Percentiles rank a stretch among this genome's conserved stretches.
Evolutionary conservation across 2,888 invertebrate species (phyloP).

Genomic region (Agonopterix subpropinquella): DNA sequence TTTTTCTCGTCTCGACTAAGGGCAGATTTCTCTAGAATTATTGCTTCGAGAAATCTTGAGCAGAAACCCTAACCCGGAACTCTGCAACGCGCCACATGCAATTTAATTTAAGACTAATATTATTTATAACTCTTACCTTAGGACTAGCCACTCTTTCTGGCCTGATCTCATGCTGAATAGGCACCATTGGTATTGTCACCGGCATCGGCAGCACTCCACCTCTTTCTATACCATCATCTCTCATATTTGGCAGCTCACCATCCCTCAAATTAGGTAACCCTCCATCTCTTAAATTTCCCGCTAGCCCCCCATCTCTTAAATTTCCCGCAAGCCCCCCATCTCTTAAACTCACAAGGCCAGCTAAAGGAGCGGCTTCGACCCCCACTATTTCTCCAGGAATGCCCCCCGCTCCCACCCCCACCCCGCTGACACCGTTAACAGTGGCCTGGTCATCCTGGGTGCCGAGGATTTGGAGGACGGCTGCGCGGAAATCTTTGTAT

Average conservation of each 20-base stretch:
- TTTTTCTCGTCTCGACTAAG: too few relatives aligned
- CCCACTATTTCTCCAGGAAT: constrained; percentile 80
- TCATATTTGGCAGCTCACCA: neutral
- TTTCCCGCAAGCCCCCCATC: constrained; percentile 9
- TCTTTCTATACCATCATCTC: constrained; percentile 10
- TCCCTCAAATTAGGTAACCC: neutral
- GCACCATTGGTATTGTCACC: constrained; percentile 13
- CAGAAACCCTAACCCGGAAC: too few relatives aligned
- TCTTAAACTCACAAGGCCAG: constrained; percentile 10
- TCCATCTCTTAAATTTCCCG: neutral
- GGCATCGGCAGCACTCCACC: constrained; percentile 20
- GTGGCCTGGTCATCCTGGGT: constrained; percentile 79
- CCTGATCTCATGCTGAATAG: constrained; percentile 23
- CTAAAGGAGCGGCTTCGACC: constrained; percentile 61
- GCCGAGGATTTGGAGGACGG: constrained; percentile 85
- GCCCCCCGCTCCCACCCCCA: constrained; percentile 75
- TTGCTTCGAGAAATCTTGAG: too few relatives aligned
- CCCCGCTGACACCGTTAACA: constrained; percentile 77
- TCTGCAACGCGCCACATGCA: too few relatives aligned
- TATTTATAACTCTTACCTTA: constrained; percentile 30
- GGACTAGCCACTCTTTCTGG: constrained; percentile 35
- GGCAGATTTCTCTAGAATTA: too few relatives aligned
- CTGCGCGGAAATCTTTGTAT: constrained; percentile 88
- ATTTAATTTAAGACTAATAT: neutral
- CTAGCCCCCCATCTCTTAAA: neutral